Conservation (phyloP, 1,140 invertebrate genomes). For the Aradophagus sp. region DNA sequence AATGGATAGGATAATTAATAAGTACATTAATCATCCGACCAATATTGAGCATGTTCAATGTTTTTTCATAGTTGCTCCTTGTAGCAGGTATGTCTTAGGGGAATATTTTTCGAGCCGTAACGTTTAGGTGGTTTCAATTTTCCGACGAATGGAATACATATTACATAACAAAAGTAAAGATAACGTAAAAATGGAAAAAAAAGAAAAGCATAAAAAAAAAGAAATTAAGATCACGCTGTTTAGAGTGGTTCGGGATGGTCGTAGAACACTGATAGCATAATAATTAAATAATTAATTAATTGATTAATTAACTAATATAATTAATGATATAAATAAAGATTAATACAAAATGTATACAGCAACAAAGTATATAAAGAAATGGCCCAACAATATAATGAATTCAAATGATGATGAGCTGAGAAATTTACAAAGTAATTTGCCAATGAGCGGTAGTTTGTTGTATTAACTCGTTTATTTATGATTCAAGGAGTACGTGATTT, state of each 20-base stretch:
- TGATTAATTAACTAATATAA: no score
- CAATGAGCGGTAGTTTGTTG: constrained; percentile 21
- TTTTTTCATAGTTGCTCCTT: constrained; percentile 53
- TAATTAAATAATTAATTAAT: no score
- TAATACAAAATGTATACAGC: constrained; percentile 30
- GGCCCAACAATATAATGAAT: constrained; percentile 24
- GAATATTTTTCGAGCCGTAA: constrained; percentile 53
- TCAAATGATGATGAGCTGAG: constrained; percentile 17
- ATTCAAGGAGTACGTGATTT: constrained; percentile 53
- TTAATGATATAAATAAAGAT: constrained; percentile 32
- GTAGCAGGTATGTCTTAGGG: constrained; percentile 40
- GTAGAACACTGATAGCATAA: constrained; percentile 48
- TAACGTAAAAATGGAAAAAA: no score
- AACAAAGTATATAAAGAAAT: constrained; percentile 8
- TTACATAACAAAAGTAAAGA: no score
- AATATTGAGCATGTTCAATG: constrained; percentile 45
- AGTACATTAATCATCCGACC: constrained; percentile 36
- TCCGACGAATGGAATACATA: no score
- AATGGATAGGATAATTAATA: constrained; percentile 9
- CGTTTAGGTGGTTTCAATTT: constrained; percentile 43
- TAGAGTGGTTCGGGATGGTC: constrained; percentile 45
- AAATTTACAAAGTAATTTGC: constrained; percentile 16
- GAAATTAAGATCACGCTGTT: constrained; percentile 29
- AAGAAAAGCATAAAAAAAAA: constrained; percentile 24
- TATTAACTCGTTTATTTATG: constrained; percentile 54